Conservation (phyloP, 2,888 invertebrate species). For the Argyra leucocephala region DNA sequence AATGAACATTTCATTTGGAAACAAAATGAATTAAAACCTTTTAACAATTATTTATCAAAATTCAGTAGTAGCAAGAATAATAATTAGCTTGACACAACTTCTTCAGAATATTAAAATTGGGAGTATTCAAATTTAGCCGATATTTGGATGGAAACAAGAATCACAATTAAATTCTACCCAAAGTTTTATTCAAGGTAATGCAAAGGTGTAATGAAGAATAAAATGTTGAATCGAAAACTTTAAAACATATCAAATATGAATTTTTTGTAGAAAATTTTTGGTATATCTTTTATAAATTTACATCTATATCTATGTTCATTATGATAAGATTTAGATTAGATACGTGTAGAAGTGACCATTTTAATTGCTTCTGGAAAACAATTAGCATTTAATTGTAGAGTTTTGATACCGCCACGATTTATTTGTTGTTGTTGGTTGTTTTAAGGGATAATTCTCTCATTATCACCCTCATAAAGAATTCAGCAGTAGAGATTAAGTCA, state of each 20-base stretch:
- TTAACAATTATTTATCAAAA: slow-evolving; percentile 21
- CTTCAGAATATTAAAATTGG: slow-evolving; percentile 29
- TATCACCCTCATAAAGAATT: too few species aligned
- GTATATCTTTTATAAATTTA: too few species aligned
- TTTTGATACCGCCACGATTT: too few species aligned
- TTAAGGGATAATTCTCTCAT: too few species aligned
- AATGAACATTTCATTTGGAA: slow-evolving; percentile 28
- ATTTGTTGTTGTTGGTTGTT: too few species aligned
- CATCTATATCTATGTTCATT: too few species aligned
- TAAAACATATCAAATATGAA: slow-evolving; percentile 8
- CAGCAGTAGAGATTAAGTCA: too few species aligned
- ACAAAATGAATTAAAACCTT: slow-evolving; percentile 26
- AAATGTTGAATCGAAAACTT: neutral
- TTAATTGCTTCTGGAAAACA: too few species aligned
- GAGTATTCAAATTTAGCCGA: slow-evolving; percentile 33
- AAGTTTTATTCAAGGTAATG: slow-evolving; percentile 12
- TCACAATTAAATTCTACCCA: slow-evolving; percentile 6
- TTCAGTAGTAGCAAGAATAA: slow-evolving; percentile 12
- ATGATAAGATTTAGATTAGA: too few species aligned
- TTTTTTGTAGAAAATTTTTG: too few species aligned
- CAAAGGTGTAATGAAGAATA: slow-evolving; percentile 11
- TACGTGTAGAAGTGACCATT: too few species aligned
- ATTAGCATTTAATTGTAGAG: too few species aligned
- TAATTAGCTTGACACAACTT: slow-evolving; percentile 9
- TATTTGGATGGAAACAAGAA: slow-evolving; percentile 28